Evolutionary conservation across 2,888 invertebrate species (phyloP).

Genomic region (Andrena praecox): DNA sequence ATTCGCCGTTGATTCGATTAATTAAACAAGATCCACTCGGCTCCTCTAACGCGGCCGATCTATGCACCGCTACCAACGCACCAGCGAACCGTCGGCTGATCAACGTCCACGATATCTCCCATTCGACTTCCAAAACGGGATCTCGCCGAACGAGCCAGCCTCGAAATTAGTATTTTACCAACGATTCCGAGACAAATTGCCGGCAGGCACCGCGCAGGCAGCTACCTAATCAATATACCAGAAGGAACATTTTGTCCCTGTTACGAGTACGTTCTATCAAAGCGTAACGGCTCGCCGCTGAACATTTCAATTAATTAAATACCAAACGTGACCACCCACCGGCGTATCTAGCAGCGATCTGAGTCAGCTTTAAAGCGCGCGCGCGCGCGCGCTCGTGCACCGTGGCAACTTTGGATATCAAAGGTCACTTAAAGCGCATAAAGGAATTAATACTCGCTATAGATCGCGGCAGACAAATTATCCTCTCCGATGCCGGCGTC

Average conservation of each 20-base stretch:
- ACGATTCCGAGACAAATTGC: constrained; percentile 55
- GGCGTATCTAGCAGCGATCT: constrained; percentile 59
- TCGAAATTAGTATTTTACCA: constrained; percentile 57
- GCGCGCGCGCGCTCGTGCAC: background rate
- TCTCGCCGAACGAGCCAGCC: constrained; percentile 28
- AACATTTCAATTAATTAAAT: constrained; percentile 66
- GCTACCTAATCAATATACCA: constrained; percentile 59
- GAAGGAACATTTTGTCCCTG: constrained; percentile 44
- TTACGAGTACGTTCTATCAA: constrained; percentile 54
- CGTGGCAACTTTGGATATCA: constrained; percentile 35
- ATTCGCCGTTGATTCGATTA: constrained; percentile 58
- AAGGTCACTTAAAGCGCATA: constrained; percentile 50
- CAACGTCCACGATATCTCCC: constrained; percentile 30
- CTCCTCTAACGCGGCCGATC: constrained; percentile 29
- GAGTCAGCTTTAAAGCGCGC: constrained; percentile 33
- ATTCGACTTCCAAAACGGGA: background rate
- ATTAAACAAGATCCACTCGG: constrained; percentile 58
- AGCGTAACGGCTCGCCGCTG: constrained; percentile 43
- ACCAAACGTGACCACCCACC: constrained; percentile 62
- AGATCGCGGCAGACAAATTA: constrained; percentile 48
- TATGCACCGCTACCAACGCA: constrained; percentile 15
- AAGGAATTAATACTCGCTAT: constrained; percentile 38
- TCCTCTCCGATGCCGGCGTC: constrained; percentile 12
- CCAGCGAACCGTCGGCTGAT: constrained; percentile 30
- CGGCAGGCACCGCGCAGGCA: constrained; percentile 10